A percentile compares a stretch with the other conserved stretches of the same genome.
phyloP scores from a whole-genome alignment of 2,113 vertebrate species.

The Pachyramphus minor region DNA sequence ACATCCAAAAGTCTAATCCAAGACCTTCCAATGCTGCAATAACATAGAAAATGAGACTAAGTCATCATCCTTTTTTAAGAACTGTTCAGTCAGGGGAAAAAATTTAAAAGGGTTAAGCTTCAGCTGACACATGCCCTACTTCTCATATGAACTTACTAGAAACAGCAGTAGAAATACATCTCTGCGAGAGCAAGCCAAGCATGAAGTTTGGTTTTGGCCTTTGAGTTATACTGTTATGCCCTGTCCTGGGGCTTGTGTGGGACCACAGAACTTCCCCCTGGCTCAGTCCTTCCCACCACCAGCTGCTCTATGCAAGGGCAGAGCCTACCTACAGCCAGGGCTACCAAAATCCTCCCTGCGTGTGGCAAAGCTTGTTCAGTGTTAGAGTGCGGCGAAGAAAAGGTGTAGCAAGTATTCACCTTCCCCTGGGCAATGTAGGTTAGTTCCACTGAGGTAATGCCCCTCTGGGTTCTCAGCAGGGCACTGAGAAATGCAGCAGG shows the following conservation, averaged over 20 bases:
- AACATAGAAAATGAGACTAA: conserved; percentile 16
- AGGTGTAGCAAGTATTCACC: not conserved
- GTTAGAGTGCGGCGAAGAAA: not conserved
- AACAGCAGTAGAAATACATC: not conserved
- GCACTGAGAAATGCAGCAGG: not conserved
- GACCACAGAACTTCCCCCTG: not conserved
- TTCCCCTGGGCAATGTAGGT: not conserved
- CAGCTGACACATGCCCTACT: not conserved
- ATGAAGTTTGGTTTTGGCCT: not conserved
- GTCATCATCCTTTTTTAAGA: not conserved
- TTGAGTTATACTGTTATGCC: not conserved
- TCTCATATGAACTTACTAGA: not conserved
- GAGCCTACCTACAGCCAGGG: not conserved
- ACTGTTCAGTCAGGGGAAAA: conserved; percentile 28
- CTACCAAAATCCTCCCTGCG: not conserved
- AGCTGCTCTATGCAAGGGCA: not conserved
- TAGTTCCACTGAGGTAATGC: not conserved
- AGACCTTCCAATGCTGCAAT: not conserved
- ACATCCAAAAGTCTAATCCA: not conserved
- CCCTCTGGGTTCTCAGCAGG: not conserved
- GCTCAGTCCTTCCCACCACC: not conserved
- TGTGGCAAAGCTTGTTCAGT: not conserved
- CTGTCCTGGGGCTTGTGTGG: not conserved
- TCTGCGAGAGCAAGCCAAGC: not conserved
- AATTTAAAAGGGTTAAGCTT: conserved; percentile 43